A percentile compares a stretch with the other conserved stretches of the same genome.
These are phyloP conservation scores for Pelochelys cantorii DNA, from an alignment of 2,797 vertebrate species.

Conservation along the genomic window DNA sequence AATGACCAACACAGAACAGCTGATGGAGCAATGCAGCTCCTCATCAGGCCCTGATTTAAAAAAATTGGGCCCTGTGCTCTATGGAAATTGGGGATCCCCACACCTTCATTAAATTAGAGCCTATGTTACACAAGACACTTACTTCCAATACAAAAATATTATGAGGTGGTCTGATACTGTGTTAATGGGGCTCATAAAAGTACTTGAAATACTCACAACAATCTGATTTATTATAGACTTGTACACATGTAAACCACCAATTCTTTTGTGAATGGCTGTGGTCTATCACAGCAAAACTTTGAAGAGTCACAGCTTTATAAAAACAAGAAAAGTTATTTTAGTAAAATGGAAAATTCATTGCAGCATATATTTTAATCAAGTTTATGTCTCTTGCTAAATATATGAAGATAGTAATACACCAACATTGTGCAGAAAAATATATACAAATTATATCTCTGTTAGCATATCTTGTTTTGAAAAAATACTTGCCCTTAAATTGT, in stretches of 20 bases:
- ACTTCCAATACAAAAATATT: not conserved
- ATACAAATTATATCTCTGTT: rapidly evolving
- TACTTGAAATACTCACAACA: not conserved
- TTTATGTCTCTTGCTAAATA: not conserved
- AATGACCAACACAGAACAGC: not conserved
- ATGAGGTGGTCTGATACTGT: not conserved
- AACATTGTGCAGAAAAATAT: not conserved
- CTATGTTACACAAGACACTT: not conserved
- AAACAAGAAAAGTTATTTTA: not conserved
- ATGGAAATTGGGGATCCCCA: not conserved
- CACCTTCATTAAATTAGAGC: not conserved
- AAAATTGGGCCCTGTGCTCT: not conserved
- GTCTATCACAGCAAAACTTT: not conserved
- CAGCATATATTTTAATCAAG: not conserved
- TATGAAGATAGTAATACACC: not conserved
- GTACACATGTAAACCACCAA: rapidly evolving
- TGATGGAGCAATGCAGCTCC: not conserved
- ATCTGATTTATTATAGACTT: not conserved
- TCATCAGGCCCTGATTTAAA: not conserved
- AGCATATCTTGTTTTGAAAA: not conserved
- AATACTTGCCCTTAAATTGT: rapidly evolving
- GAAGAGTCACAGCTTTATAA: not conserved
- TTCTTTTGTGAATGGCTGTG: not conserved
- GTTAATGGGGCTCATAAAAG: not conserved
- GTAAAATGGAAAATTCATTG: not conserved